Conservation (phyloP, 2,797 vertebrate genomes). For the Anguilla pacifica region DNA sequence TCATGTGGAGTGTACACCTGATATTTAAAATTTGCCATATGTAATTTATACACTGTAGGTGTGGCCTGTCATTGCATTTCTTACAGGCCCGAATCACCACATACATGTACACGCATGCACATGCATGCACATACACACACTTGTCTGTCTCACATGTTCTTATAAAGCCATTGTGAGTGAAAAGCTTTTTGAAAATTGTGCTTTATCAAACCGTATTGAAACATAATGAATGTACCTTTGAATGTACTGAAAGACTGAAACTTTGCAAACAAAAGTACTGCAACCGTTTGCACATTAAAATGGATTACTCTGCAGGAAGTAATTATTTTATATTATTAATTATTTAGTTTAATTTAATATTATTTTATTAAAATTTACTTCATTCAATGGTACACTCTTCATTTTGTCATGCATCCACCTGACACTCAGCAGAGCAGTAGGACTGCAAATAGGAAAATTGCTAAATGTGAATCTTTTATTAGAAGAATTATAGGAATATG, state of each 20-base stretch:
- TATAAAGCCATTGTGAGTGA: slow-evolving; percentile 40
- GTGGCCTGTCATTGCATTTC: too few species aligned
- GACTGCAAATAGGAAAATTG: not conserved
- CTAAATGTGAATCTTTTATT: slow-evolving; percentile 1
- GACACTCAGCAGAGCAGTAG: not conserved
- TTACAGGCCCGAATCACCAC: not conserved
- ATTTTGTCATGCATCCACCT: not conserved
- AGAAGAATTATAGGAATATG: not conserved
- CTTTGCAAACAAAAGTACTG: not conserved
- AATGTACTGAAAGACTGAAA: not conserved
- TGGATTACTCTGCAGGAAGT: not conserved
- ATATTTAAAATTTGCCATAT: too few species aligned
- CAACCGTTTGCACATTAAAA: not conserved
- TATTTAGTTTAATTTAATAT: not conserved
- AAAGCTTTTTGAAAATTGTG: not conserved
- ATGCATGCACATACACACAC: slow-evolving; percentile 33
- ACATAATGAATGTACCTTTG: not conserved
- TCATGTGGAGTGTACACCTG: too few species aligned
- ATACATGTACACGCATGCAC: not conserved
- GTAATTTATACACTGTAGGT: not conserved
- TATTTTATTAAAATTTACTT: not conserved
- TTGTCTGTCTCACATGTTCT: slow-evolving; percentile 37
- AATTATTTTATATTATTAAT: not conserved
- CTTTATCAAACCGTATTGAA: not conserved
- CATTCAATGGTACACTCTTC: not conserved